Conservation (phyloP, 2,888 invertebrate species). For the Fragum whitleyi region DNA sequence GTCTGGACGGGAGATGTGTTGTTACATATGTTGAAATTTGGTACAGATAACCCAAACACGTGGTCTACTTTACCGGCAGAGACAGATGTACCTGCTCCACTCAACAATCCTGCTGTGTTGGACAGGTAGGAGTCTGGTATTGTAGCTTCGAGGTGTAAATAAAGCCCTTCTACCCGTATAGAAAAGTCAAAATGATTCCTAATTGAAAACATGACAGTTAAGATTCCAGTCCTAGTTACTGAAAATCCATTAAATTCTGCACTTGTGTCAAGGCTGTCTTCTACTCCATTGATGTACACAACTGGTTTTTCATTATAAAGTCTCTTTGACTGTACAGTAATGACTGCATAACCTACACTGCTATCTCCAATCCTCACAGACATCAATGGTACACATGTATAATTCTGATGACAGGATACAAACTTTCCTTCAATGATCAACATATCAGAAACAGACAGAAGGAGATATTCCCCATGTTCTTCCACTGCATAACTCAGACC, state of each 20-base stretch:
- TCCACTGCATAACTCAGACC: constrained; percentile 65
- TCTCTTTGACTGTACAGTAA: constrained; percentile 62
- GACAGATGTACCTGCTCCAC: constrained; percentile 29
- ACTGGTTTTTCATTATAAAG: constrained; percentile 49
- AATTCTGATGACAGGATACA: constrained; percentile 72
- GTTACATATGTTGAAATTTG: constrained; percentile 57
- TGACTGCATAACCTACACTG: constrained; percentile 61
- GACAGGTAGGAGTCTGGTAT: constrained; percentile 40
- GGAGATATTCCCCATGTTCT: constrained; percentile 62
- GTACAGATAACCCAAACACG: constrained; percentile 36
- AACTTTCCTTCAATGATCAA: constrained; percentile 71
- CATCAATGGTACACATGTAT: constrained; percentile 70
- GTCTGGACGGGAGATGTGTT: constrained; percentile 39
- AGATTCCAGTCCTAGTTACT: constrained; percentile 53
- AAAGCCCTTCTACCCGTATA: constrained; percentile 62
- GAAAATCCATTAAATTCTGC: constrained; percentile 68
- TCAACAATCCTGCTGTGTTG: constrained; percentile 62
- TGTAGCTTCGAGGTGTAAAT: constrained; percentile 55
- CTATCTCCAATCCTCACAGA: constrained; percentile 68
- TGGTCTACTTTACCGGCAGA: constrained; percentile 32
- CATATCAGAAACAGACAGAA: constrained; percentile 65
- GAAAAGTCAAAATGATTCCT: constrained; percentile 47
- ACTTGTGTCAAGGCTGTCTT: constrained; percentile 58
- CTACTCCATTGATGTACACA: constrained; percentile 60
- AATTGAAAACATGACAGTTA: constrained; percentile 59